A percentile compares a stretch with the other conserved stretches of the same genome.
Conservation (phyloP, 2,888 invertebrate genomes). For the Spodoptera picta region DNA sequence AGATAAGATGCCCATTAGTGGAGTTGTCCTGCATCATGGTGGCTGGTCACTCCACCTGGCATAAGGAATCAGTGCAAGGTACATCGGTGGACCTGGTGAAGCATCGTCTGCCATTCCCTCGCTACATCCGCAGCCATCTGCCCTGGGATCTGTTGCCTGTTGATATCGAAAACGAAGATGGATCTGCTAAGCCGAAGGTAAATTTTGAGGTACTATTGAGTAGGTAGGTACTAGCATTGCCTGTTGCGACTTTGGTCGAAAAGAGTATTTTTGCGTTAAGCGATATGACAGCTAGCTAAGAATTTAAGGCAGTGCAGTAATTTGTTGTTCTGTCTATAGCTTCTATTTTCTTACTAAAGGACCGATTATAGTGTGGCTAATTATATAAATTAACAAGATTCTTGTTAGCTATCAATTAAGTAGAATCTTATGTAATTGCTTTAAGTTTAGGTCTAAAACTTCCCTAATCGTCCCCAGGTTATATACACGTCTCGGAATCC, state of each 20-base stretch:
- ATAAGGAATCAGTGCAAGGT: conserved; percentile 89
- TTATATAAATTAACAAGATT: too few relatives aligned
- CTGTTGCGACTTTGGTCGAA: too few relatives aligned
- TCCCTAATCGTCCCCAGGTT: conserved; percentile 85
- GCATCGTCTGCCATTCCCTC: conserved; percentile 90
- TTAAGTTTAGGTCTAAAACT: too few relatives aligned
- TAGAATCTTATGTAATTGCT: too few relatives aligned
- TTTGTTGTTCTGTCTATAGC: too few relatives aligned
- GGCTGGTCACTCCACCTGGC: conserved; percentile 89
- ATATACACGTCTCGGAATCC: conserved; percentile 96
- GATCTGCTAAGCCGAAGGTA: conserved; percentile 92
- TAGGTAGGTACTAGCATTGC: too few relatives aligned
- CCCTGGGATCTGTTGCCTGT: conserved; percentile 92
- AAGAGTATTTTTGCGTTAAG: too few relatives aligned
- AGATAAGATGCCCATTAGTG: conserved; percentile 92
- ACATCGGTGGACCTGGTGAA: conserved; percentile 92
- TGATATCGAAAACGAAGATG: conserved; percentile 90
- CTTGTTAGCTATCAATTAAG: too few relatives aligned
- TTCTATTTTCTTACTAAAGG: too few relatives aligned
- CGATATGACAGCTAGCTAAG: too few relatives aligned
- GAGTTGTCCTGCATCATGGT: conserved; percentile 91
- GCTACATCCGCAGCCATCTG: conserved; percentile 93
- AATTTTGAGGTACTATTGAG: background rate
- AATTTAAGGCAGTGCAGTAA: too few relatives aligned
- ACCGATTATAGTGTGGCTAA: too few relatives aligned